Evolutionary conservation across 2,797 vertebrate species (phyloP).

Genomic region (Etheostoma perlongum): DNA sequence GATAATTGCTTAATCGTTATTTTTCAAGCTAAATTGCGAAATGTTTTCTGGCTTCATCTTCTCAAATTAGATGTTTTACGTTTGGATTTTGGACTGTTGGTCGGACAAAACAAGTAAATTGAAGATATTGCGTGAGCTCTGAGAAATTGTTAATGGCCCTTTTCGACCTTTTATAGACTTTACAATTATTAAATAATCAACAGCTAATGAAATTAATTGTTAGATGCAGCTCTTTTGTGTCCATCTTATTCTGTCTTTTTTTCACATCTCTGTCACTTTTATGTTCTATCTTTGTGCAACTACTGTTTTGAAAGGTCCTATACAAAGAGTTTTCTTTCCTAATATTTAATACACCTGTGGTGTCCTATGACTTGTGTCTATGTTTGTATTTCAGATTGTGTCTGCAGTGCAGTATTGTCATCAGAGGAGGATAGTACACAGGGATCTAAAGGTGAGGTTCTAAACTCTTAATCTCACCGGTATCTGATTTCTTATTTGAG

Average conservation of each 20-base stretch:
- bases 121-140: neutral
- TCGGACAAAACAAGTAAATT: neutral
- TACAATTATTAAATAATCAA: neutral
- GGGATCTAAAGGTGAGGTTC: conserved; percentile 92
- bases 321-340: neutral
- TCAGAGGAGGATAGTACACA: conserved; percentile 96
- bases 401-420: conserved; percentile 98
- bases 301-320: neutral
- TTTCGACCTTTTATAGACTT: neutral
- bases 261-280: neutral
- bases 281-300: neutral
- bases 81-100: neutral
- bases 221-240: neutral
- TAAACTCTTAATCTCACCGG: neutral
- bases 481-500: conserved; percentile 23
- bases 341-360: neutral
- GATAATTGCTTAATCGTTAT: neutral
- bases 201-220: neutral
- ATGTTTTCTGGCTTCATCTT: neutral
- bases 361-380: neutral
- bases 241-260: neutral
- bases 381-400: conserved; percentile 90
- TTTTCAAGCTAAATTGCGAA: neutral
- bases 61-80: neutral
- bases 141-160: neutral